Base-by-base conservation (phyloP, 2,888 invertebrate species). In the Bembecia ichneumoniformis region DNA sequence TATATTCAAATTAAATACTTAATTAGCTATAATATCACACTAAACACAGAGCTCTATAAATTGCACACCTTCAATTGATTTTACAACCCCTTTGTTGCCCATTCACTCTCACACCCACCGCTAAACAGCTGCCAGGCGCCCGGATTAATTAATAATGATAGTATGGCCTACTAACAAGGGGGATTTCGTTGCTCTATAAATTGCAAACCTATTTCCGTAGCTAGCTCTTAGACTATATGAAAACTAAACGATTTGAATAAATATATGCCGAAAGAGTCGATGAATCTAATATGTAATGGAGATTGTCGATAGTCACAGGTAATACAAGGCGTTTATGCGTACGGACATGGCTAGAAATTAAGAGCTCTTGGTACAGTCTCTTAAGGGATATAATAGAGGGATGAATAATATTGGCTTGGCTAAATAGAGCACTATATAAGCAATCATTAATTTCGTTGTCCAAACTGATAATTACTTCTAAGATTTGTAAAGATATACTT, bases 391-490 rank as follows among this genome's bases (percentile, higher is more conserved):
- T 58, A n/a, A 62, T 53, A 2, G 59, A 61, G 3, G 58, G 62
- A 16, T 63, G 62, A 11, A 59, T 47, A 3, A 51, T 52, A 13
- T 57, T 56, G 1, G 60, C 60, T 59, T 66, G 62, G 5, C 52
- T 52, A 47, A 66, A 63, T 7, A 63, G 46, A 4, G 60, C 60
- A 28, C 59, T 62, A 0, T 51, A 35, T 3, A 62, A 16, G 17
- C 51, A 50, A 35, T 62, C 59, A 14, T 62, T 52, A 1, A 63
- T 57, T 50, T 62, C 57, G 1, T 57, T 55, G 57, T 62, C 59
- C 36, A 62, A 20, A 15, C 34, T 50, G 14, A 13, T 43, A n/a
- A 43, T 13, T 4, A n/a, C 4, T 43, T 43, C 43, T 10, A 43
- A 13, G 3, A 43, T 43, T n/a, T 43, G 43, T 3, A 43, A 9